These are phyloP conservation scores for Myotis daubentonii DNA, from an alignment of 2,797 vertebrate genomes.

Conservation along the genomic window DNA sequence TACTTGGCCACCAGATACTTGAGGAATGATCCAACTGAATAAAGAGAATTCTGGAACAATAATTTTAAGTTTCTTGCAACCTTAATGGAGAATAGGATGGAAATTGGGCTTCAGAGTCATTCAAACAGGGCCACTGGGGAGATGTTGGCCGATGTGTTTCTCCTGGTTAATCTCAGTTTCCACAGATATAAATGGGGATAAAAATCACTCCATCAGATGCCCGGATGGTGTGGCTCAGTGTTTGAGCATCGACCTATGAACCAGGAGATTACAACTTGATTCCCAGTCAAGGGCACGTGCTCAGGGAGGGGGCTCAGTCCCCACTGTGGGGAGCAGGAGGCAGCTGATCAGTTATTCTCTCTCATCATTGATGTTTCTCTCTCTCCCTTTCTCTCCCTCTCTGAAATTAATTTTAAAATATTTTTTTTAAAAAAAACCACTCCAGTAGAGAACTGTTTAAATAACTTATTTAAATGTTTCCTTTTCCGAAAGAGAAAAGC, in stretches of 20 bases:
- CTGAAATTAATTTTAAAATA: neutral
- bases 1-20: neutral
- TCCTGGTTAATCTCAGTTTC: neutral
- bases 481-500: too few relatives aligned
- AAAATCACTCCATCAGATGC: neutral
- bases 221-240: too few relatives aligned
- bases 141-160: neutral
- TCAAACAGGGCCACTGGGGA: neutral
- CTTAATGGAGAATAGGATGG: neutral
- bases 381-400: neutral
- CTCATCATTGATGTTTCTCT: neutral
- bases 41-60: neutral
- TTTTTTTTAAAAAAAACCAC: neutral
- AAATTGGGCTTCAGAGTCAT: neutral
- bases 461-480: too few relatives aligned
- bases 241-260: neutral
- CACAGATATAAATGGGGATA: neutral
- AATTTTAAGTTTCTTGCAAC: neutral
- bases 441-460: neutral
- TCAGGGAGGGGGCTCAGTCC: too few relatives aligned
- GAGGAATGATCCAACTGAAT: neutral
- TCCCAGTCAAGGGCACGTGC: neutral
- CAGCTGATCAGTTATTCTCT: neutral
- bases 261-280: neutral
- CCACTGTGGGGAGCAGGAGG: neutral